A percentile compares a stretch with the other conserved stretches of the same genome.
Conservation (phyloP, 92 coral and sea anemone genomes). For the Siderastrea radians region DNA sequence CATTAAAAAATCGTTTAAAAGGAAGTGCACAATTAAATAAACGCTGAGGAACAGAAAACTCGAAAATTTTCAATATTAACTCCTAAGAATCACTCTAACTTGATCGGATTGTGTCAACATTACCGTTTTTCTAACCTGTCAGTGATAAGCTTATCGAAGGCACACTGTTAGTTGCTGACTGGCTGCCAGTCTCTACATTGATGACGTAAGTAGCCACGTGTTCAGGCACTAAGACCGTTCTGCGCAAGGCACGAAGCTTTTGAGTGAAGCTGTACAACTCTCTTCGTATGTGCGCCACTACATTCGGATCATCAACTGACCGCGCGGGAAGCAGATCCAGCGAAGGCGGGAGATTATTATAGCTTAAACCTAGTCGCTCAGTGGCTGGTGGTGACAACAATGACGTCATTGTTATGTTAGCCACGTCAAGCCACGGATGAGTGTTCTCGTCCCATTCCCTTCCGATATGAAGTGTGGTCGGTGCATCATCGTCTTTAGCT, state of each 20-base stretch:
- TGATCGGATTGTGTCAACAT: too few species aligned
- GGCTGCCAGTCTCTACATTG: slow-evolving; percentile 72
- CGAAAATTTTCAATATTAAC: too few species aligned
- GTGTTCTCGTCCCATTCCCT: slow-evolving; percentile 86
- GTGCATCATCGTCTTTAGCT: slow-evolving; percentile 71
- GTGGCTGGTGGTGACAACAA: slow-evolving; percentile 73
- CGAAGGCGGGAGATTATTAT: slow-evolving; percentile 67
- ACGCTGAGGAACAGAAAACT: too few species aligned
- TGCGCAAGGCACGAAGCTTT: slow-evolving; percentile 48
- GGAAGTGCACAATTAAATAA: too few species aligned
- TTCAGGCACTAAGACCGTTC: slow-evolving; percentile 35
- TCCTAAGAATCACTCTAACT: too few species aligned
- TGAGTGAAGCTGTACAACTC: slow-evolving; percentile 72
- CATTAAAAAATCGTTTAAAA: too few species aligned
- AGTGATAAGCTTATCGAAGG: slow-evolving; percentile 63
- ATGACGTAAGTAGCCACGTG: slow-evolving; percentile 59
- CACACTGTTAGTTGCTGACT: slow-evolving; percentile 63
- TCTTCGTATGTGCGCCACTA: slow-evolving; percentile 65
- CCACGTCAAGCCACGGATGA: slow-evolving; percentile 96
- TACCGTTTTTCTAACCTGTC: slow-evolving; percentile 52
- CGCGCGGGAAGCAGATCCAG: slow-evolving; percentile 75
- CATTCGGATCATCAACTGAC: slow-evolving; percentile 82
- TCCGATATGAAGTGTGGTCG: slow-evolving; percentile 71
- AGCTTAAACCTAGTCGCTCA: slow-evolving; percentile 68
- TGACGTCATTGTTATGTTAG: slow-evolving; percentile 83